A percentile compares a stretch with the other conserved stretches of the same genome.
Evolutionary conservation across 2,888 invertebrate genomes (phyloP).

Genomic region (Spisula solida): DNA sequence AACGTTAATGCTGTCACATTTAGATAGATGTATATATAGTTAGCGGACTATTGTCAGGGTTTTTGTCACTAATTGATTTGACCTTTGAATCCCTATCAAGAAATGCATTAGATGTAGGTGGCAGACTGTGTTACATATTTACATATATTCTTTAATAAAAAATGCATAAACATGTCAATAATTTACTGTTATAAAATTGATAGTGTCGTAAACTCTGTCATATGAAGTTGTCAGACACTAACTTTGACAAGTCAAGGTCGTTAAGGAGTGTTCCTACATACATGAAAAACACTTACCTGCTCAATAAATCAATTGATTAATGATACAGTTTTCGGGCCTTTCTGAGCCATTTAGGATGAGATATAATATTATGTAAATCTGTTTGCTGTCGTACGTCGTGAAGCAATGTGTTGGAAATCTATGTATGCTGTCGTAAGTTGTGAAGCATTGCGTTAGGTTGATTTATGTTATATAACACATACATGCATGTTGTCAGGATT

Average conservation of each 20-base stretch:
- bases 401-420: neutral
- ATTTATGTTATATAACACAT: constrained; percentile 3
- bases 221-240: neutral
- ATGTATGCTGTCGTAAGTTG: neutral
- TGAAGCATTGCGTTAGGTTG: neutral
- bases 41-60: too few species aligned
- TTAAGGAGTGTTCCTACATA: neutral
- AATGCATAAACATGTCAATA: neutral
- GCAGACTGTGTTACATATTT: neutral
- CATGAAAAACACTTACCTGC: neutral
- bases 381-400: neutral
- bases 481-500: neutral
- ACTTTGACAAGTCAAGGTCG: neutral
- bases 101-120: neutral
- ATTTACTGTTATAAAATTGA: neutral
- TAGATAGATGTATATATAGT: too few species aligned
- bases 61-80: constrained; percentile 13
- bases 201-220: neutral
- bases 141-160: neutral
- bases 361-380: neutral
- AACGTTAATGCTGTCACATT: too few species aligned
- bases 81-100: neutral
- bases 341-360: neutral
- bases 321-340: neutral
- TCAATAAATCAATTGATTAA: neutral